Evolutionary conservation across 2,888 invertebrate species (phyloP), one percentile per base, ranked within the genome.

Genomic region (Cerceris rybyensis): DNA sequence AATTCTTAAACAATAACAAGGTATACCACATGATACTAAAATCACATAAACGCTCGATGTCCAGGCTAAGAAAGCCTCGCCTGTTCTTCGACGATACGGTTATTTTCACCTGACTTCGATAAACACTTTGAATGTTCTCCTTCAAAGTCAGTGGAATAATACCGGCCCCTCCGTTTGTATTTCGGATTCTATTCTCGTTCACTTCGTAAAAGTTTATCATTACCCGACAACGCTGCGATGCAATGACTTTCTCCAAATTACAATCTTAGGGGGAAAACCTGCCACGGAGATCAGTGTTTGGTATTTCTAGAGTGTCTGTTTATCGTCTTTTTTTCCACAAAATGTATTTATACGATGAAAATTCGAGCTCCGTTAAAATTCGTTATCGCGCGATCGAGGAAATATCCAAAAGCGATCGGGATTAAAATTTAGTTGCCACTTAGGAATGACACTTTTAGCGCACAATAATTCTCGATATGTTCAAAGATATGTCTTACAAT

Each of bases 1-100:
- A 87, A 87, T 86, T 88, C 87, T 88, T 88, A 88, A 90, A 91
- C 86, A 88, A 88, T 90, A 90, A 91, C 88, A 89, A 90, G 83
- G 81, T 87, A 86, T 88, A 88, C 87, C 88, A 87, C 84, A 88
- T 88, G 88, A 87, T 88, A 88, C 87, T 89, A 88, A 86, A 88
- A 91, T 89, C 89, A 90, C 89, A 90, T 87, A 86, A 87, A 75
- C 70, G 82, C 81, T 88, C 80, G 84, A 86, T 86, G 76, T 79
- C 71, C 82, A 72, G 79, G 84, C 79, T 66, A 71, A 74, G 49
- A 61, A 64, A 69, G 43, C 68, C 54, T 78, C 55, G 28, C 43
- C 65, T 61, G 41, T 80, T 49, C 17, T 59, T 80, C 72, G 70
- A 80, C 69, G 65, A 72, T 70, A 78, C 65, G 57, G 66, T 41